Base-by-base conservation (phyloP, 2,888 invertebrate genomes). In the Drosophila kuntzei region DNA sequence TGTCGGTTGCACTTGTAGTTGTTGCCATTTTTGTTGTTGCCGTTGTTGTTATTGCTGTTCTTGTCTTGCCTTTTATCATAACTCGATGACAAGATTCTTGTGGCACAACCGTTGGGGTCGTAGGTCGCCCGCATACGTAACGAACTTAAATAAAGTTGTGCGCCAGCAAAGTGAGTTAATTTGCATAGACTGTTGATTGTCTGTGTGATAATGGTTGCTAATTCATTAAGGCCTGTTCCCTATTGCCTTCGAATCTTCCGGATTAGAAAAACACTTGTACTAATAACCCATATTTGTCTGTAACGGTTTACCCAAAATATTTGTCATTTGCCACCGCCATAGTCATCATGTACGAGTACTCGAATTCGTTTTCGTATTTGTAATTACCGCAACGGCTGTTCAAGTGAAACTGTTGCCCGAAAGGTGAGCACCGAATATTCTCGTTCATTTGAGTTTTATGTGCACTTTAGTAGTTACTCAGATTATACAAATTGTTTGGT, bases 71-170 rank as follows among this genome's bases (percentile, higher is more conserved):
- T 64, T 64, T 74, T 81, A 76, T 67, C 68, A 78, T 71, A 78
- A 68, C 79, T 62, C 36, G 37, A 46, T 49, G 65, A 58, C 67
- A 65, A 67, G 25, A 39, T 46, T 69, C 18, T 34, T 58, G 55
- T 50, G 55, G 41, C 58, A 32, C 47, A 37, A 46, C 61, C 25
- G 47, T 43, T 53, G 55, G 60, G 69, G 71, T 66, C 61, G 64
- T 65, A 47, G 58, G 59, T 55, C 54, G 66, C 58, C 58, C 76
- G 85, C 83, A 85, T 85, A 86, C 76, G 62, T 85, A 85, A 85
- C 84, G 85, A 85, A 80, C 86, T 76, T 64, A 82, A 86, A 79
- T 80, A 68, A 86, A 84, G 85, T 85, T 54, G 34, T 34, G 32
- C 79, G 73, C 64, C 55, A 60, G 68, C 43, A 62, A 79, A 80